A percentile compares a stretch with the other conserved stretches of the same genome.
phyloP scores from a whole-genome alignment of 2,113 vertebrate genomes.

The Ibidorhyncha struthersii region DNA sequence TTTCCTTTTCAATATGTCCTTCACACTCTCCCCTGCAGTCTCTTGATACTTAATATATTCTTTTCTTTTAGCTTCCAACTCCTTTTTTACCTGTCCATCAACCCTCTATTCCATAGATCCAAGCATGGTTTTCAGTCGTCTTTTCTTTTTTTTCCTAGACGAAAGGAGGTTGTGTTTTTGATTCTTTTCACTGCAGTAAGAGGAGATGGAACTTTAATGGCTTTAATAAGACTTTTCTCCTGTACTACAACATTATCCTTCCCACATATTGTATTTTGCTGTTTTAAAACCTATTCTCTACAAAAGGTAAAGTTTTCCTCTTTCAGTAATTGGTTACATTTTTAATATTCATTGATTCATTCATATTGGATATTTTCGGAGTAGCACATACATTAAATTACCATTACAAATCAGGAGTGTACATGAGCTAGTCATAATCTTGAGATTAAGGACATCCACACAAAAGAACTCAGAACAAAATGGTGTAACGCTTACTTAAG shows the following conservation, averaged over 20 bases:
- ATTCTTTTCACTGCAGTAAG: slow-evolving; percentile 57
- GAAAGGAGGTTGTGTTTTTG: slow-evolving; percentile 55
- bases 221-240: slow-evolving; percentile 69
- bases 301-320: not conserved
- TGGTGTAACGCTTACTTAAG: not conserved
- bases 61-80: slow-evolving; percentile 58
- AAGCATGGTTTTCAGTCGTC: slow-evolving; percentile 40
- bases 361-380: not conserved
- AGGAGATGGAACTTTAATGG: slow-evolving; percentile 44
- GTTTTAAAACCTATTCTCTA: not conserved
- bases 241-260: not conserved
- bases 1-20: slow-evolving; percentile 38
- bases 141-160: slow-evolving; percentile 38
- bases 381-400: not conserved
- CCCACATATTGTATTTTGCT: not conserved
- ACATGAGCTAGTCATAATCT: not conserved
- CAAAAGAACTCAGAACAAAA: not conserved
- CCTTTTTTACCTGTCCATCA: slow-evolving; percentile 72
- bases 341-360: slow-evolving; percentile 1
- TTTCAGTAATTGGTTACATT: not conserved
- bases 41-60: slow-evolving; percentile 49
- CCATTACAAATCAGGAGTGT: not conserved
- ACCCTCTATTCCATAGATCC: slow-evolving; percentile 45
- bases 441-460: not conserved
- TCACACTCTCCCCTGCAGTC: slow-evolving; percentile 31